Evolutionary conservation across 2,797 vertebrate species (phyloP), one percentile per base, ranked within the genome.

Genomic region (Chelmon rostratus): DNA sequence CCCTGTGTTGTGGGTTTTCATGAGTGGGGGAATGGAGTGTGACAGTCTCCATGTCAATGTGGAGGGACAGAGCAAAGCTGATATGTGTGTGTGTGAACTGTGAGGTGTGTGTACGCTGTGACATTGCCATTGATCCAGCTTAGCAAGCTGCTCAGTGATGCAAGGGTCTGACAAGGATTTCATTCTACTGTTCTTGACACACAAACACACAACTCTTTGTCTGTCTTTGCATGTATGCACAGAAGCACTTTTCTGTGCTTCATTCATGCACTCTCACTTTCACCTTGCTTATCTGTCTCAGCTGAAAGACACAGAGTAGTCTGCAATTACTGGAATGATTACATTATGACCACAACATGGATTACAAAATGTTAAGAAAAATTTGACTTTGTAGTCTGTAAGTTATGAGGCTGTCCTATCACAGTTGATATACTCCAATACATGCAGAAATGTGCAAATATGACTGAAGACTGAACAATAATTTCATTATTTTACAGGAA

Each of bases 121-220:
- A 93, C 92, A 90, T 90, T 91, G 92, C 87, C 90, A 90, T 91
- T 93, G 92, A 94, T 93, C 93, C 93, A 93, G 90, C 90, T 94
- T 93, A 94, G 89, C 88, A 89, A 92, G 88, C 89, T 80, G 91
- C 88, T 93, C 91, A 91, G 86, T 61, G 86, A 90, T 87, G 87
- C 87, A 87, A 83, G 77, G 72, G 56, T 89, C 84, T 88, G 91
- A 93, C 91, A 91, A 92, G 91, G 91, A 94, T 94, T 93, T 90
- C 84, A 92, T 93, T 94, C 90, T 93, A 83, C 79, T 89, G 78
- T 88, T 93, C 92, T 86, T 90, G 89, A 91, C 90, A 90, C 88
- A 91, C 82, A 92, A 89, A 91, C 86, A 87, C 87, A 88, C 81
- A 79, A 61, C 33, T 80, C 89, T 84, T 86, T 88, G 79, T 91